Percentiles rank a stretch among this genome's conserved stretches.
phyloP scores from a whole-genome alignment of 2,888 invertebrate genomes.

The Noctua comes region DNA sequence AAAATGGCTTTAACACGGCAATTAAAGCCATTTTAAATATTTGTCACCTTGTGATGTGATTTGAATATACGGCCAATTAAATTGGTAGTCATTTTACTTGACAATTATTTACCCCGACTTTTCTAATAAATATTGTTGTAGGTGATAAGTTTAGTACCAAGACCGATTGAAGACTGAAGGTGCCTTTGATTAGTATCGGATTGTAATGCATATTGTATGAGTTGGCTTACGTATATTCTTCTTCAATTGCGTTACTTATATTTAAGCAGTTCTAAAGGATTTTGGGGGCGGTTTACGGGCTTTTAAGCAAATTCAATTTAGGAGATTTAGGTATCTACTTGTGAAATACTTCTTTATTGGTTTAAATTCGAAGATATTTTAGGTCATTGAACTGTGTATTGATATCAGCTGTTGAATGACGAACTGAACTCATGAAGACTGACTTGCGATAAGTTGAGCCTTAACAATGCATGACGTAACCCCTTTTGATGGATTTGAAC shows the following conservation, averaged over 20 bases:
- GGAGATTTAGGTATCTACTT: constrained; percentile 3
- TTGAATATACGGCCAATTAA: neutral
- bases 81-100: neutral
- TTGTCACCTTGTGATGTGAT: neutral
- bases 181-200: constrained; percentile 33
- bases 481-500: neutral
- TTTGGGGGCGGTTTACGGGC: neutral
- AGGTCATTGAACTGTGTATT: constrained; percentile 21
- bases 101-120: neutral
- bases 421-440: neutral
- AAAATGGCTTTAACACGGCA: no score
- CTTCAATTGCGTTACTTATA: constrained; percentile 10
- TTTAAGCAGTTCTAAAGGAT: constrained; percentile 10
- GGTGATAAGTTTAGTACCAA: neutral
- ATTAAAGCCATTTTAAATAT: no score
- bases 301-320: constrained; percentile 15
- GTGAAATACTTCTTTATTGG: neutral
- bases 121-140: neutral
- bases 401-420: neutral
- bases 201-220: constrained; percentile 31
- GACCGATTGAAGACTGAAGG: constrained; percentile 1
- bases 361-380: neutral
- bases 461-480: constrained; percentile 8
- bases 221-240: constrained; percentile 16
- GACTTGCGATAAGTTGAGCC: neutral